phyloP scores from a whole-genome alignment of 2,113 vertebrate genomes.

The Podilymbus podiceps region DNA sequence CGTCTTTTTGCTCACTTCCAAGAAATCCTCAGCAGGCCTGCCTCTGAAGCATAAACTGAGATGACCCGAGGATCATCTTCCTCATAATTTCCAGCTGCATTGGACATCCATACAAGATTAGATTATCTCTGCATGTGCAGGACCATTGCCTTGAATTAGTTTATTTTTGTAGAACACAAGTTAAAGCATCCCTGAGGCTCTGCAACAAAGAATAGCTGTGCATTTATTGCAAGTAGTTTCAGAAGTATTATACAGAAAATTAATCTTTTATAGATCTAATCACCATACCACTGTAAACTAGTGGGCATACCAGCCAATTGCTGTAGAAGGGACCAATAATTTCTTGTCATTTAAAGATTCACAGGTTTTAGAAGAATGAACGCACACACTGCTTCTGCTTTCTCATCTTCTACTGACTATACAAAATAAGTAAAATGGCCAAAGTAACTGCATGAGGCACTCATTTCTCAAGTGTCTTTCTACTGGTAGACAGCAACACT shows the following conservation, averaged over 20 bases:
- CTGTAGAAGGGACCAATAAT: not conserved
- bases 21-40: not conserved
- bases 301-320: not conserved
- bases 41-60: not conserved
- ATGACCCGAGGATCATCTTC: not conserved
- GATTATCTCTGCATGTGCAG: not conserved
- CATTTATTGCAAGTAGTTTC: not conserved
- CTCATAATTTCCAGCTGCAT: not conserved
- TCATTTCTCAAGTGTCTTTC: not conserved
- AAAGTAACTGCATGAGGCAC: not conserved
- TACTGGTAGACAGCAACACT: not conserved
- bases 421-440: not conserved
- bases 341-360: not conserved
- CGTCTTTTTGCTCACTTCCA: not conserved
- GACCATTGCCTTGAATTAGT: not conserved
- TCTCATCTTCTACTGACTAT: not conserved
- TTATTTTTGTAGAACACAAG: not conserved
- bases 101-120: not conserved
- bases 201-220: not conserved
- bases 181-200: not conserved
- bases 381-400: not conserved
- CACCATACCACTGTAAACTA: not conserved
- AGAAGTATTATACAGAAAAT: not conserved
- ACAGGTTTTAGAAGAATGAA: not conserved
- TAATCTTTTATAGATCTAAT: not conserved